phyloP scores from a whole-genome alignment of 2,888 invertebrate species.

The Melinaea marsaeus region DNA sequence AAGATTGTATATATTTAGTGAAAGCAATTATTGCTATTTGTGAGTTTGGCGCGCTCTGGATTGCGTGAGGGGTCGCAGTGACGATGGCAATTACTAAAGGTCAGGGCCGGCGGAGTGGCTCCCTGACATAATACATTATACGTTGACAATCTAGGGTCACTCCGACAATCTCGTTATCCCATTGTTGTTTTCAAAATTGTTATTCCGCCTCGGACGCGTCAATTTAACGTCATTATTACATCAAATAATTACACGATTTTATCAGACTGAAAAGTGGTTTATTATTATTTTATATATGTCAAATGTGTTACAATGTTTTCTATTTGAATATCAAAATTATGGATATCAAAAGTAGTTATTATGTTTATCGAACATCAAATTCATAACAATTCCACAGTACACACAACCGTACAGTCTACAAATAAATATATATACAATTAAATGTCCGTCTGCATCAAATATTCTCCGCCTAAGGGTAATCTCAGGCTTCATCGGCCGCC shows the following conservation, averaged over 20 bases:
- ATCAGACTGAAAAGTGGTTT: neutral
- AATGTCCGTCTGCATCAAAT: neutral
- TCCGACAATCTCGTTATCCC: constrained; percentile 1
- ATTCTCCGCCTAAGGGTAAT: neutral
- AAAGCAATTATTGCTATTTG: neutral
- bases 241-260: neutral
- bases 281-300: neutral
- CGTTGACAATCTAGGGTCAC: neutral
- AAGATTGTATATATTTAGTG: too few relatives aligned
- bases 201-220: neutral
- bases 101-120: constrained; percentile 21
- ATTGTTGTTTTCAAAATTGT: constrained; percentile 7
- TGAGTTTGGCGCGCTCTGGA: neutral
- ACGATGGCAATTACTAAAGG: constrained; percentile 16
- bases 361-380: neutral
- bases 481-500: neutral
- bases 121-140: neutral
- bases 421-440: neutral
- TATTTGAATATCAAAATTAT: too few relatives aligned
- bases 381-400: neutral
- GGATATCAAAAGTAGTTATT: too few relatives aligned
- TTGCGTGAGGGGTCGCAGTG: constrained; percentile 12
- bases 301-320: neutral
- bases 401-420: neutral
- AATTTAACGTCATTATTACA: neutral